Evolutionary conservation across 2,888 invertebrate species (phyloP).

Genomic region (Lasioglossum morio): DNA sequence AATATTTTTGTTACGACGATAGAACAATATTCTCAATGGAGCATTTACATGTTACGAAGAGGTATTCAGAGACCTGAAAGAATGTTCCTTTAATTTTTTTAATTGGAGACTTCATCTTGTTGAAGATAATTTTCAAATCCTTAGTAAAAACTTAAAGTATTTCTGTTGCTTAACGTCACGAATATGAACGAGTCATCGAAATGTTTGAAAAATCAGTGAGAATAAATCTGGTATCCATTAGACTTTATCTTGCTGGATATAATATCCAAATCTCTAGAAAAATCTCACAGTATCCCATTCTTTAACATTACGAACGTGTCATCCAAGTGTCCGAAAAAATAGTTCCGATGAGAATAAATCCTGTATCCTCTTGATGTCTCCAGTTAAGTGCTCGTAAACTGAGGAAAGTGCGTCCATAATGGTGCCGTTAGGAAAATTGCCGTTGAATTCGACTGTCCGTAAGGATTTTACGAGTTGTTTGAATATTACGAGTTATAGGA

Average conservation of each 20-base stretch:
- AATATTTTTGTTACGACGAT: too few species aligned
- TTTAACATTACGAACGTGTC: not conserved
- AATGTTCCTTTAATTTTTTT: too few species aligned
- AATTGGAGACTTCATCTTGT: too few species aligned
- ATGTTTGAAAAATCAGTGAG: not conserved
- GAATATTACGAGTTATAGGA: constrained; percentile 66
- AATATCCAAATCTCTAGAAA: not conserved
- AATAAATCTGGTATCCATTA: not conserved
- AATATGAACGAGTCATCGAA: not conserved
- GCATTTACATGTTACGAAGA: too few species aligned
- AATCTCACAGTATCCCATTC: not conserved
- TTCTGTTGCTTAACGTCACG: not conserved
- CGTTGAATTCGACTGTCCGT: constrained; percentile 59
- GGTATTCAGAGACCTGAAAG: too few species aligned
- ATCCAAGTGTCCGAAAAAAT: constrained; percentile 14
- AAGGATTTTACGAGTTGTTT: constrained; percentile 66
- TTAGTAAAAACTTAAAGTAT: not conserved
- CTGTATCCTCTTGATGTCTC: constrained; percentile 50
- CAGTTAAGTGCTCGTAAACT: constrained; percentile 65
- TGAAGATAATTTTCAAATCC: too few species aligned
- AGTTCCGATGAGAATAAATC: constrained; percentile 59
- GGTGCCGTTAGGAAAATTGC: constrained; percentile 68
- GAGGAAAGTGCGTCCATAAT: constrained; percentile 59
- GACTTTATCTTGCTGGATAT: not conserved
- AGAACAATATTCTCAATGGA: too few species aligned